Evolutionary conservation across 2,113 vertebrate species (phyloP).

Genomic region (Excalfactoria chinensis): DNA sequence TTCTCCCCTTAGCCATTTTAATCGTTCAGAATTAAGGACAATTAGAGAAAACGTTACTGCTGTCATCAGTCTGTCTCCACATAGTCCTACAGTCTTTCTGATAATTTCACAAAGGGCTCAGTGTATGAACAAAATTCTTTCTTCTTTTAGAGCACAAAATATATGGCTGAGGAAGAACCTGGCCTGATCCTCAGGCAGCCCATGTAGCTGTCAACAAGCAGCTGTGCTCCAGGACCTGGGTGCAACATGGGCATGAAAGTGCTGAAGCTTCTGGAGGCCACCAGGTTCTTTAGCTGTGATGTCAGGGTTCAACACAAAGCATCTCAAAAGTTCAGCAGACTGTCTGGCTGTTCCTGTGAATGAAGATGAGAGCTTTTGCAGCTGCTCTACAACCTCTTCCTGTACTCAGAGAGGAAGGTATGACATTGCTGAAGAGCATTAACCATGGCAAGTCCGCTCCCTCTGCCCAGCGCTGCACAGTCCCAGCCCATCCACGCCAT

Average conservation of each 20-base stretch:
- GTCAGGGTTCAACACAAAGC: background rate
- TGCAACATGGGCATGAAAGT: background rate
- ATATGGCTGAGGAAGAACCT: background rate
- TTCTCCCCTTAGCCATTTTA: background rate
- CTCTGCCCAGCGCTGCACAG: background rate
- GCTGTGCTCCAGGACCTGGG: background rate
- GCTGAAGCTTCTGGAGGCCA: background rate
- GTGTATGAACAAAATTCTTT: background rate
- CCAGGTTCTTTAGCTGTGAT: background rate
- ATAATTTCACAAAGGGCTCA: background rate
- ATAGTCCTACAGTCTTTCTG: background rate
- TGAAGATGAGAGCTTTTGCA: background rate
- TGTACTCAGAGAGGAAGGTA: rapidly evolving
- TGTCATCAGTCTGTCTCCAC: background rate
- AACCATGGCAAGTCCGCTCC: background rate
- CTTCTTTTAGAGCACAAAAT: background rate
- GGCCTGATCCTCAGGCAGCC: too few relatives aligned
- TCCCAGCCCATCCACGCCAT: background rate
- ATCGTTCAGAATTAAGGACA: background rate
- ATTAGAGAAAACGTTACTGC: background rate
- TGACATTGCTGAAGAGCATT: background rate
- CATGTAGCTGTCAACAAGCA: rapidly evolving
- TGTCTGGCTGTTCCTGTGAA: background rate
- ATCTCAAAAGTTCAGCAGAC: background rate
- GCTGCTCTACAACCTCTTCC: background rate